A percentile compares a stretch with the other conserved stretches of the same genome.
Conservation (phyloP, 2,888 invertebrate species). For the Bombyx huttoni region DNA sequence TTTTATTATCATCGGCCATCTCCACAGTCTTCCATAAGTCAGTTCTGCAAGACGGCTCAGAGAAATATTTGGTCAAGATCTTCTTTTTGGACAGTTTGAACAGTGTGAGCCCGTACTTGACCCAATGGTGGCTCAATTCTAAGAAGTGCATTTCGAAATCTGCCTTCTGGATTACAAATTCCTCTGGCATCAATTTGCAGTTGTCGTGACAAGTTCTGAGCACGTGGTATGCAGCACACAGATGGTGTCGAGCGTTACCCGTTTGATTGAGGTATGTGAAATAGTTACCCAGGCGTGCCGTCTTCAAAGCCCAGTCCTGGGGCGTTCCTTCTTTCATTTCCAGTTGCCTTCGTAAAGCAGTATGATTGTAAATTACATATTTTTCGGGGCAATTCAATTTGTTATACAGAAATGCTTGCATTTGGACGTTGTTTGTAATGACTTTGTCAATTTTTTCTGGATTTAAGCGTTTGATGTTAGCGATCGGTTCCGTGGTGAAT, state of each 20-base stretch:
- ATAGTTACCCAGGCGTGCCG: slow-evolving; percentile 67
- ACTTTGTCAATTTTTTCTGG: slow-evolving; percentile 70
- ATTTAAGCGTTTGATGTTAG: slow-evolving; percentile 40
- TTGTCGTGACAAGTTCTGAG: slow-evolving; percentile 69
- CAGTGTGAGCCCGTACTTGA: slow-evolving; percentile 72
- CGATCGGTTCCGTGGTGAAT: slow-evolving; percentile 43
- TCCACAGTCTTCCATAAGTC: slow-evolving; percentile 55
- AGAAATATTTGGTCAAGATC: slow-evolving; percentile 49
- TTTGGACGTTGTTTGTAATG: slow-evolving; percentile 74
- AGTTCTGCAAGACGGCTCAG: slow-evolving; percentile 29
- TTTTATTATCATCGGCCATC: slow-evolving; percentile 26
- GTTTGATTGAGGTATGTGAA: slow-evolving; percentile 55
- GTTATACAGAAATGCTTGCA: slow-evolving; percentile 74
- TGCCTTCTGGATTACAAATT: slow-evolving; percentile 48
- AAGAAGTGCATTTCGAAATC: slow-evolving; percentile 57
- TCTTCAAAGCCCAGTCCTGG: slow-evolving; percentile 69
- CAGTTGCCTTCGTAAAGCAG: slow-evolving; percentile 67
- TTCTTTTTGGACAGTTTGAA: slow-evolving; percentile 71
- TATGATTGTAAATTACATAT: slow-evolving; percentile 70
- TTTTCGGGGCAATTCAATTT: slow-evolving; percentile 65
- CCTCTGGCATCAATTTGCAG: slow-evolving; percentile 56
- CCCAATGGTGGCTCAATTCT: slow-evolving; percentile 73
- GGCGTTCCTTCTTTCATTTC: slow-evolving; percentile 72
- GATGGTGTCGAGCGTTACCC: slow-evolving; percentile 74
- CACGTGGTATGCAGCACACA: slow-evolving; percentile 74